Evolutionary conservation across 1,140 invertebrate species (phyloP), one percentile per base, ranked within the genome.

Genomic region (Euwallacea fornicatus): DNA sequence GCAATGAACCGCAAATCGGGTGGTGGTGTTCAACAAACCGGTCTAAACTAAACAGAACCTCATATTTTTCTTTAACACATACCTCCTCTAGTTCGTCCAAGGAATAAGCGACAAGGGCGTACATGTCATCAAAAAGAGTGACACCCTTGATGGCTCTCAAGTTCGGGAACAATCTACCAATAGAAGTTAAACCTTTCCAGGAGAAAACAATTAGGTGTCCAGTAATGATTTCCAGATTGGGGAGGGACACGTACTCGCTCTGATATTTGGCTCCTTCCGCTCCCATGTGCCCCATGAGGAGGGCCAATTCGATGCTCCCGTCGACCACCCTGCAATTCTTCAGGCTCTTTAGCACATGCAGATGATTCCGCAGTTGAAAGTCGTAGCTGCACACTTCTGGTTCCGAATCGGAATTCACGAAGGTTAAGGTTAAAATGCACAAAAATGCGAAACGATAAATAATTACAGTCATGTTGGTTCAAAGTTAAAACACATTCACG

Each of bases 161-260:
- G 83, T 98, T 98, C 7, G 97, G 97, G 82, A 99, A 98, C 15
- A 99, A 83, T 73, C 88, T 84, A 7, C 88, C 87, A 11, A 99
- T 83, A 60, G 91, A 91, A 44, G 84, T 85, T 15, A 99, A 82
- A 42, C 91, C 90, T 74, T 86, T 86, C 10, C 93, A 89, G 73
- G 93, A 87, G 79, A 88, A 93, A 1, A 94, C 74, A 11, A 93
- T 76, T 50, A 94, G 80, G 77, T 89, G 90, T 69, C 86, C 90
- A n/a, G 88, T 90, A 63, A 93, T 90, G 83, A 92, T 81, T 64
- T 81, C 79, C 46, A 87, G 77, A 15, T 89, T 83, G 7, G 89
- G 90, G 81, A 89, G 91, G 3, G 33, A n/a, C 9, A 65, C 47
- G 4, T 15, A 42, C 2, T 41, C 9, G 9, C 11, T 53, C 13